Percentiles rank a stretch among this genome's conserved stretches.
phyloP scores from a whole-genome alignment of 2,113 vertebrate genomes.

The Cyprinodon tularosa region DNA sequence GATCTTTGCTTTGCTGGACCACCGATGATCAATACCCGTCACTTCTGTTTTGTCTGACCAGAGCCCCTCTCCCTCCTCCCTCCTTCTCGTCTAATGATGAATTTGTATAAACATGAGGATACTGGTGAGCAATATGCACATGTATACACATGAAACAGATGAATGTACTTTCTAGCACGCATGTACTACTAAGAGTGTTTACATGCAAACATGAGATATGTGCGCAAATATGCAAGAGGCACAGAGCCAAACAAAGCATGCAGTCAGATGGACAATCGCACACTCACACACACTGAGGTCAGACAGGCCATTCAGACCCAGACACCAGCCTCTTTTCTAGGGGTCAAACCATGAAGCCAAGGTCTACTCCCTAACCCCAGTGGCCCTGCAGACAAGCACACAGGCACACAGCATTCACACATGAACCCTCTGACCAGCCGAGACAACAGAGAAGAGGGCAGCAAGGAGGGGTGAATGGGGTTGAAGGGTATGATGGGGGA shows the following conservation, averaged over 20 bases:
- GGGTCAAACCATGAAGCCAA: constrained; percentile 80
- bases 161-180: background rate
- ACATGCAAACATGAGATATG: constrained; percentile 34
- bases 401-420: constrained; percentile 38
- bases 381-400: constrained; percentile 45
- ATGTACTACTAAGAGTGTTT: background rate
- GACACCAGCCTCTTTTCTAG: constrained; percentile 73
- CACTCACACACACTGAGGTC: constrained; percentile 57
- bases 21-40: constrained; percentile 81
- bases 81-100: background rate
- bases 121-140: constrained; percentile 1
- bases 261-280: constrained; percentile 39
- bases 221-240: constrained; percentile 9
- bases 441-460: constrained; percentile 22
- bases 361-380: constrained; percentile 70
- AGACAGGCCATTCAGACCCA: constrained; percentile 77
- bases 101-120: background rate
- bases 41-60: constrained; percentile 75
- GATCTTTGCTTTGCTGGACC: constrained; percentile 73
- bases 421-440: constrained; percentile 59
- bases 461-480: constrained; percentile 1
- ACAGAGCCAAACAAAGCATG: constrained; percentile 19
- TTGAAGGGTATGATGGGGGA: constrained; percentile 39
- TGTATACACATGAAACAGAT: constrained; percentile 8
- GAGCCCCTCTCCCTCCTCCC: constrained; percentile 36